These are phyloP conservation scores for Pachyseris speciosa DNA, from an alignment of 64 coral and sea anemone species.

Conservation along the genomic window DNA sequence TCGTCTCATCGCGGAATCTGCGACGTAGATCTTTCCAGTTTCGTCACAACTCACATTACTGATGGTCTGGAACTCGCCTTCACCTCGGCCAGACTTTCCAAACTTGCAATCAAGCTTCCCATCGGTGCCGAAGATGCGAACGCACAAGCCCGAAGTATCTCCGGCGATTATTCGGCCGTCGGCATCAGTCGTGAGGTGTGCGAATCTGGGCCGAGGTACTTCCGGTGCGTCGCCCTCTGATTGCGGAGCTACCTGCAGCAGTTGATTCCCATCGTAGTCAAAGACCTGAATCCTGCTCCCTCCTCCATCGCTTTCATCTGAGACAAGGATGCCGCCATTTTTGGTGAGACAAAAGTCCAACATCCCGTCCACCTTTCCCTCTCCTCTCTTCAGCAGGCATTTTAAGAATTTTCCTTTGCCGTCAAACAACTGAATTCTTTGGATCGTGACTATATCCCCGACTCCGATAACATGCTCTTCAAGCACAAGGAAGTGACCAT, in stretches of 20 bases:
- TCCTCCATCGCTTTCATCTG: constrained; percentile 45
- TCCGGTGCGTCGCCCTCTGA: constrained; percentile 52
- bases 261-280: constrained; percentile 67
- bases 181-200: constrained; percentile 32
- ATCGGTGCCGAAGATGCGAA: constrained; percentile 52
- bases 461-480: constrained; percentile 72
- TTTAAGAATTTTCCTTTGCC: constrained; percentile 77
- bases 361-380: constrained; percentile 80
- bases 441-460: constrained; percentile 59
- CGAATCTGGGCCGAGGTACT: constrained; percentile 26
- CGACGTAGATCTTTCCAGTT: constrained; percentile 64
- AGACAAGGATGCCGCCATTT: constrained; percentile 68
- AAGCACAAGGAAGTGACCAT: constrained; percentile 77
- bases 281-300: constrained; percentile 72
- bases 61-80: constrained; percentile 73
- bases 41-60: constrained; percentile 15
- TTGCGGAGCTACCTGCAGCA: constrained; percentile 32
- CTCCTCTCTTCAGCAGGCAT: constrained; percentile 67
- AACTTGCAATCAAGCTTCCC: constrained; percentile 59
- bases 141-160: constrained; percentile 14
- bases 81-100: constrained; percentile 63
- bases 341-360: constrained; percentile 78
- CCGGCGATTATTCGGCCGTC: constrained; percentile 65
- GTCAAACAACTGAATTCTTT: constrained; percentile 80
- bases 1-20: constrained; percentile 26